Evolutionary conservation across 2,797 vertebrate genomes (phyloP).

Genomic region (Tokudaia muenninki): DNA sequence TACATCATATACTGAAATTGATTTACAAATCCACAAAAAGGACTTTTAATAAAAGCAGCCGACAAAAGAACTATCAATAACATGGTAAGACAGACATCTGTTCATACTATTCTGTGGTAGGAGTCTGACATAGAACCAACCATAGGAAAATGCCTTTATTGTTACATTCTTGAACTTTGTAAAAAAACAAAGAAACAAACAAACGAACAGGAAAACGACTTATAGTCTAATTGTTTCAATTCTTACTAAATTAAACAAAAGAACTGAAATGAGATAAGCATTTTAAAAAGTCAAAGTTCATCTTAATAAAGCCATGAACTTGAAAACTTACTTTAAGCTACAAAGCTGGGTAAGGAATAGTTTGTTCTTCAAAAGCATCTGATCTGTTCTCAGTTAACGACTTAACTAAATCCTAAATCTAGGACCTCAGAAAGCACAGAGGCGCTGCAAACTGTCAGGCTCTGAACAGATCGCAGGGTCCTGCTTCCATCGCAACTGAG

Average conservation of each 20-base stretch:
- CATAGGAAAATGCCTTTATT: slow-evolving; percentile 56
- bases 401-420: slow-evolving; percentile 75
- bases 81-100: slow-evolving; percentile 47
- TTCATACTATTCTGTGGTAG: slow-evolving; percentile 80
- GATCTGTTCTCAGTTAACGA: slow-evolving; percentile 64
- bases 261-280: slow-evolving; percentile 82
- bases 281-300: slow-evolving; percentile 74
- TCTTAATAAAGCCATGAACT: slow-evolving; percentile 83
- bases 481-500: neutral
- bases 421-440: slow-evolving; percentile 74
- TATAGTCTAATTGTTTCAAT: slow-evolving; percentile 73
- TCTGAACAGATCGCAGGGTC: slow-evolving; percentile 75
- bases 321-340: slow-evolving; percentile 64
- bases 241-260: slow-evolving; percentile 81
- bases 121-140: slow-evolving; percentile 79
- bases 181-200: slow-evolving; percentile 46
- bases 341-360: slow-evolving; percentile 57
- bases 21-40: slow-evolving; percentile 69
- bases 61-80: slow-evolving; percentile 61
- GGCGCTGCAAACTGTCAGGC: slow-evolving; percentile 66
- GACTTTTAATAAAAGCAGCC: slow-evolving; percentile 61
- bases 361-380: slow-evolving; percentile 77
- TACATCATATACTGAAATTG: slow-evolving; percentile 67
- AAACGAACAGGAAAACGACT: slow-evolving; percentile 67
- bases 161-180: slow-evolving; percentile 73